These are phyloP conservation scores for Latrodectus elegans DNA, from an alignment of 2,888 invertebrate species.

Conservation along the genomic window DNA sequence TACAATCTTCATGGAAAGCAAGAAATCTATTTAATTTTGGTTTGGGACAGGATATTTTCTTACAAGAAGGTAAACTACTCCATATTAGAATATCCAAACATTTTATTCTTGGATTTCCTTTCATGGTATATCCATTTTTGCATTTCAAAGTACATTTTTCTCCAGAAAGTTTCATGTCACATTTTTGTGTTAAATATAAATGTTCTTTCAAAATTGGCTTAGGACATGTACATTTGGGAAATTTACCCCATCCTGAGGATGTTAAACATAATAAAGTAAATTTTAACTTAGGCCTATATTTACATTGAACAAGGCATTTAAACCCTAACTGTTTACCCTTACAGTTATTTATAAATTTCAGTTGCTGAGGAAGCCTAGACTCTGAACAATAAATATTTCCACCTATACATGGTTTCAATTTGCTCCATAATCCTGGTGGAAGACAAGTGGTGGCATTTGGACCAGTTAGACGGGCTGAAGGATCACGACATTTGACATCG, in stretches of 20 bases:
- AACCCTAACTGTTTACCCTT: background rate
- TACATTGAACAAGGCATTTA: slow-evolving; percentile 8
- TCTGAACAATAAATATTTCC: slow-evolving; percentile 16
- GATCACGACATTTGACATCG: slow-evolving; percentile 17
- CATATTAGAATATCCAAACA: slow-evolving; percentile 6
- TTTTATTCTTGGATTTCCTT: background rate
- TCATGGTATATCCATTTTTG: background rate
- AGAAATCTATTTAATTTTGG: slow-evolving; percentile 6
- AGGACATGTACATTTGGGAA: slow-evolving; percentile 7
- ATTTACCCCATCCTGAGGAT: background rate
- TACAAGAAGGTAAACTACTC: background rate
- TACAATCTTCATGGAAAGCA: slow-evolving; percentile 11
- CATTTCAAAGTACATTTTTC: slow-evolving; percentile 19
- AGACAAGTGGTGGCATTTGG: slow-evolving; percentile 33
- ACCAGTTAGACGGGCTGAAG: background rate
- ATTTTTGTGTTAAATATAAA: slow-evolving; percentile 5
- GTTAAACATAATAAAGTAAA: background rate
- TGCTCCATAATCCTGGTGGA: slow-evolving; percentile 27
- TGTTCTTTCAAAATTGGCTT: background rate
- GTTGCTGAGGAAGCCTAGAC: background rate
- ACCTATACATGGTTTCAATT: slow-evolving; percentile 10
- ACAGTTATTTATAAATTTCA: background rate
- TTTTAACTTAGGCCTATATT: background rate
- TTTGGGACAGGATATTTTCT: background rate
- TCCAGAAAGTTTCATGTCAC: background rate